Evolutionary conservation across 2,797 vertebrate species (phyloP), one percentile per base, ranked within the genome.

Genomic region (Danio tinwini): DNA sequence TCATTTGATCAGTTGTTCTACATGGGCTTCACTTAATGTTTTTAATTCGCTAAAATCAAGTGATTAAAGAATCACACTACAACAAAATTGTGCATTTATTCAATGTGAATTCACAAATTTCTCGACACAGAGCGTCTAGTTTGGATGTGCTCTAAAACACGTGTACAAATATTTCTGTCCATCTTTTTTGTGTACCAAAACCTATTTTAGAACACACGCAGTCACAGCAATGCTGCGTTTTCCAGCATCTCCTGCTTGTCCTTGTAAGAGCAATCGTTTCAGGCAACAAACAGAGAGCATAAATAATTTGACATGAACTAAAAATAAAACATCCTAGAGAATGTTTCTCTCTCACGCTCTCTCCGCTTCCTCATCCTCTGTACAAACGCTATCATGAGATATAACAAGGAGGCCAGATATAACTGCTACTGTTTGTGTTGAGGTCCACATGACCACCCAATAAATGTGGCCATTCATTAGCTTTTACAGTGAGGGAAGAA

Each of bases 361-460:
- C 39, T 50, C 61, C n/a, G 29, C 49, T 74, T 56, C 40, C 45
- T 73, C 65, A 63, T 61, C 39, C 53, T 56, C 74, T 69, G 40
- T 12, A 44, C 40, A 68, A 45, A 39, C 11, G 83, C 84, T 75
- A 87, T 93, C 91, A 92, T 90, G 87, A 62, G 90, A 89, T 61
- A 47, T 74, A 52, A 80, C 68, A 70, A 82, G 74, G 80, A 90
- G 83, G 86, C 82, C 85, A 88, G 76, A 85, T 87, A 84, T 87
- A 88, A 89, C 86, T 86, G 56, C 87, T 78, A 73, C 81, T 21
- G 53, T 70, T 75, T 79, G 50, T 82, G 40, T 73, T 49, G 16
- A 47, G 62, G 29, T 88, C 88, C 91, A 90, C 90, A 92, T 92
- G 90, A 92, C 84, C 37, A 45, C 49, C 65, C 50, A 83, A 91